phyloP scores from a whole-genome alignment of 2,113 vertebrate species.

The Penelope pileata region DNA sequence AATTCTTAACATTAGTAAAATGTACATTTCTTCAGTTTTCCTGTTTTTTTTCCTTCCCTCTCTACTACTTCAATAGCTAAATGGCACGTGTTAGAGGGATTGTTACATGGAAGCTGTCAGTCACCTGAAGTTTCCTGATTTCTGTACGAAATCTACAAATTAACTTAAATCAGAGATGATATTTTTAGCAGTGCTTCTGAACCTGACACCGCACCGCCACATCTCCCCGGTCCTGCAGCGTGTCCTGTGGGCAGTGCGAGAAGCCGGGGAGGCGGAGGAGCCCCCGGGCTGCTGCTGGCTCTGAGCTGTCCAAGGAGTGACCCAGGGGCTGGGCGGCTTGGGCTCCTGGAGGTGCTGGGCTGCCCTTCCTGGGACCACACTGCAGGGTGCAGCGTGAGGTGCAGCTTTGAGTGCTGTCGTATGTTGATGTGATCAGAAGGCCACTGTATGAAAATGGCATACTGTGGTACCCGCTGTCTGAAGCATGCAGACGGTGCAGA shows the following conservation, averaged over 20 bases:
- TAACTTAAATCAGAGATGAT: too few species aligned
- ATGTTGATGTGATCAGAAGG: too few species aligned
- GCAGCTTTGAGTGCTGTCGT: too few species aligned
- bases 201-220: accelerated
- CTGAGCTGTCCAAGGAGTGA: neutral
- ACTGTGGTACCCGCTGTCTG: neutral
- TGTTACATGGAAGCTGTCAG: neutral
- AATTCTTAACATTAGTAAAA: neutral
- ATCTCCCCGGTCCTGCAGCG: neutral
- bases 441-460: accelerated
- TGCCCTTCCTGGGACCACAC: accelerated
- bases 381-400: neutral
- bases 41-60: accelerated
- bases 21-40: neutral
- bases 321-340: neutral
- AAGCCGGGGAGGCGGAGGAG: neutral
- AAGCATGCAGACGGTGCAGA: neutral
- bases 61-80: neutral
- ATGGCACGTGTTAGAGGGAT: neutral
- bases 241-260: too few species aligned
- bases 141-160: neutral
- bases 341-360: neutral
- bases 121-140: neutral
- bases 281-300: neutral
- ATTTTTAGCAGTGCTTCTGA: neutral